Base-by-base conservation (phyloP, 2,113 vertebrate species). In the Herpetotheres cachinnans region DNA sequence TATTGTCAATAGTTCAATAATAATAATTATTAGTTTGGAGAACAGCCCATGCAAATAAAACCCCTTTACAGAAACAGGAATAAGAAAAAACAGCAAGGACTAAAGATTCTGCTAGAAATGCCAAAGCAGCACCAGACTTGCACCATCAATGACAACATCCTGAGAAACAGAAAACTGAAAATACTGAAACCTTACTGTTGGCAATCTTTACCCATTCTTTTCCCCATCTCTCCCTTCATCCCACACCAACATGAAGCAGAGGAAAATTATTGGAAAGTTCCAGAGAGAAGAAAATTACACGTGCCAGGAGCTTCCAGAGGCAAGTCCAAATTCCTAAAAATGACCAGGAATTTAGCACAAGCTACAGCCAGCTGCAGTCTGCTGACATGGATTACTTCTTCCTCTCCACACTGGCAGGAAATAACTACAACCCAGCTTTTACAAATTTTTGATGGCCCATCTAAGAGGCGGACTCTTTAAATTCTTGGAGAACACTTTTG, bases 301-400 rank as follows among this genome's bases (percentile, higher is more conserved):
- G 9, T 52, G 58, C 50, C 70, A 84, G 92, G 32, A 97, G 65
- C 96, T 96, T 96, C 84, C 84, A 96, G 85, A 91, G 25, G 78
- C 67, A 58, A 95, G 16, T 76, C 92, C 90, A 90, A 50, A 69
- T 74, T 87, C 94, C 78, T 62, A 49, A 81, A 67, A 82, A 55
- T 4, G 14, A 82, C 46, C 77, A 73, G 79, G 87, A 91, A 79
- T 55, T 44, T 2, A 32, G 25, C 0, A 62, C 49, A 42, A 65
- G 47, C 66, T 62, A 52, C 22, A 77, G 54, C 44, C 71, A 82
- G 83, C 18, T 10, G 2, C 38, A n/a, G 56, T 13, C 38, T 63
- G 52, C 92, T 63, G 77, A 65, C 76, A 92, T 2, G 46, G 42
- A 59, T 71, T 79, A 69, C 72, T 65, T 55, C 61, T 50, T 77